These are phyloP conservation scores for Oreocharis arfaki DNA, from an alignment of 2,113 vertebrate species.

Conservation along the genomic window DNA sequence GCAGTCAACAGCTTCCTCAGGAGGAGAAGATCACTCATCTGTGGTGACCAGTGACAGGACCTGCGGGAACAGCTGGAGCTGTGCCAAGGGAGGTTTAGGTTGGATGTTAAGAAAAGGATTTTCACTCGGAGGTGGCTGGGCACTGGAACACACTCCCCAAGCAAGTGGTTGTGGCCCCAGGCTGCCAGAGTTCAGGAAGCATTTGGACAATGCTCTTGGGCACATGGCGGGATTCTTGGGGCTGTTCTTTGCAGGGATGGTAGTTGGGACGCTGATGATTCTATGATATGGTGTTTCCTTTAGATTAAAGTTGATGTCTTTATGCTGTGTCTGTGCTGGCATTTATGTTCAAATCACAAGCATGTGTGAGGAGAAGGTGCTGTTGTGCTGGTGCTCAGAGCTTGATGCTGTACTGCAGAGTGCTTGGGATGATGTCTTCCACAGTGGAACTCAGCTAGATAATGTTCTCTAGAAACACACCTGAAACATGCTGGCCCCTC, in stretches of 20 bases:
- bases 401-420: background rate
- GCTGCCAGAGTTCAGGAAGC: background rate
- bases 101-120: background rate
- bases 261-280: background rate
- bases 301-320: background rate
- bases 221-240: background rate
- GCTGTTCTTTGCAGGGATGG: background rate
- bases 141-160: background rate
- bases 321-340: background rate
- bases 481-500: background rate
- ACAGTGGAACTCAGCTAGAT: background rate
- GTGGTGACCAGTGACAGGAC: background rate
- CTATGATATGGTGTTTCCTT: background rate
- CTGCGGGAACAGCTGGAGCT: background rate
- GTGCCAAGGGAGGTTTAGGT: background rate
- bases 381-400: background rate
- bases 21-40: background rate
- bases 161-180: background rate
- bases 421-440: background rate
- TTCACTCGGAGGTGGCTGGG: background rate
- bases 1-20: background rate
- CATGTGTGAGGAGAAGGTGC: background rate
- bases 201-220: background rate
- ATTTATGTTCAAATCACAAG: background rate
- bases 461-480: rapidly evolving